Conservation (phyloP, 2,797 vertebrate species). For the Salarias fasciatus region DNA sequence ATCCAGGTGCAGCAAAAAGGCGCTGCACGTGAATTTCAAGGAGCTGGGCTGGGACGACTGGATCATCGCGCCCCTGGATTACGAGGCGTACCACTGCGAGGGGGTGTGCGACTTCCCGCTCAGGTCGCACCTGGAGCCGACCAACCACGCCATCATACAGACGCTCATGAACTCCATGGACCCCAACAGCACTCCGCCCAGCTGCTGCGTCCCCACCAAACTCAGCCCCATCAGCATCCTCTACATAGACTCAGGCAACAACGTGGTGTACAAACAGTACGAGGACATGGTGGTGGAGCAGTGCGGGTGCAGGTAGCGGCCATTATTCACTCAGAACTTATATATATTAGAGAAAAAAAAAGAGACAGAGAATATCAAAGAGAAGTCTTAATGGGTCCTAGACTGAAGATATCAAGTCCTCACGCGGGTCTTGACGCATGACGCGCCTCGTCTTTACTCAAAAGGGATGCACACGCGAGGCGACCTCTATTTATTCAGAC, state of each 20-base stretch:
- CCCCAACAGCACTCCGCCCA: constrained; percentile 94
- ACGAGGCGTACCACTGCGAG: constrained; percentile 97
- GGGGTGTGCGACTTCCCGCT: constrained; percentile 97
- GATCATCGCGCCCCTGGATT: constrained; percentile 98
- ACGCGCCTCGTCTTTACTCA: constrained; percentile 59
- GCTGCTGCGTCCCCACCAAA: constrained; percentile 96
- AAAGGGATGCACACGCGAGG: constrained; percentile 74
- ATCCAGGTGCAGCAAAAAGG: constrained; percentile 93
- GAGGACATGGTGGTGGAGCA: constrained; percentile 99
- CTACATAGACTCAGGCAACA: constrained; percentile 97
- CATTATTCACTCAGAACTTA: too few species aligned
- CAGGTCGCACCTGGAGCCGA: constrained; percentile 95
- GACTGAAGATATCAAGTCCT: constrained; percentile 57
- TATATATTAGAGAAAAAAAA: background rate
- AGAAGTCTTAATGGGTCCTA: constrained; percentile 54
- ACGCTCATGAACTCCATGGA: constrained; percentile 99
- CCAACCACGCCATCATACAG: constrained; percentile 98
- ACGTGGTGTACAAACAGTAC: constrained; percentile 98
- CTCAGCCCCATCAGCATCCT: constrained; percentile 97
- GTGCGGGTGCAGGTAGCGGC: constrained; percentile 98
- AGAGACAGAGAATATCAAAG: constrained; percentile 44
- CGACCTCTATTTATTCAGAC: constrained; percentile 72
- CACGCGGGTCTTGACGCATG: constrained; percentile 47
- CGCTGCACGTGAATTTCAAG: constrained; percentile 96
- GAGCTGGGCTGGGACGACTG: constrained; percentile 98